Evolutionary conservation across 2,113 vertebrate genomes (phyloP).

Genomic region (Elaphurus davidianus): DNA sequence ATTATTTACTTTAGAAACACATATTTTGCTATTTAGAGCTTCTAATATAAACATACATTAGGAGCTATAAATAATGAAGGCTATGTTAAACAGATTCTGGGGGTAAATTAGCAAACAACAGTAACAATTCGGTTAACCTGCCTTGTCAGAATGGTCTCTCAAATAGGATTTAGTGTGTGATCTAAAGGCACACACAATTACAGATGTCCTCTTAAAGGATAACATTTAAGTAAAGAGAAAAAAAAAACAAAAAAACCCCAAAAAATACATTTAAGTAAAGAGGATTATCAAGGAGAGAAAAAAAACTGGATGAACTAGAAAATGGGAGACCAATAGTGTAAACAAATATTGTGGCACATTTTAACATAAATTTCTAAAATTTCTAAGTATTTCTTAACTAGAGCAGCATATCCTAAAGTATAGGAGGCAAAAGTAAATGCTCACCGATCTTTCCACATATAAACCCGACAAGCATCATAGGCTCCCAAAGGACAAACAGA

Average conservation of each 20-base stretch:
- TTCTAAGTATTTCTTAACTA: conserved; percentile 1
- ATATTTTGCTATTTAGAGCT: background rate
- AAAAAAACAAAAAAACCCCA: no score
- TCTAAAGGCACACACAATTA: background rate
- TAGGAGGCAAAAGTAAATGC: background rate
- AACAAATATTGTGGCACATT: background rate
- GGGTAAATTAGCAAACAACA: background rate
- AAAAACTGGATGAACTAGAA: background rate
- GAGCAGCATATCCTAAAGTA: background rate
- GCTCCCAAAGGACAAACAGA: background rate
- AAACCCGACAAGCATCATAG: background rate
- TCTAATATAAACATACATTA: background rate
- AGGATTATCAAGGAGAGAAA: background rate
- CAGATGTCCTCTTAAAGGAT: background rate
- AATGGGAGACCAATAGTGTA: background rate
- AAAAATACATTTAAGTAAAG: background rate
- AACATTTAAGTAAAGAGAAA: background rate
- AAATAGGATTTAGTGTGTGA: background rate
- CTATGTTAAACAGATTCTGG: background rate
- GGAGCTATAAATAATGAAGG: background rate
- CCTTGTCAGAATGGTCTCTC: background rate
- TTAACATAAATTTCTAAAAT: conserved; percentile 18
- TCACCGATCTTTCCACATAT: background rate
- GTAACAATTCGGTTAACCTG: background rate
- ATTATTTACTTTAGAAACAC: background rate